Percentiles rank a stretch among this genome's conserved stretches.
These are phyloP conservation scores for Hydraecia micacea DNA, from an alignment of 2,888 invertebrate species.

Conservation along the genomic window DNA sequence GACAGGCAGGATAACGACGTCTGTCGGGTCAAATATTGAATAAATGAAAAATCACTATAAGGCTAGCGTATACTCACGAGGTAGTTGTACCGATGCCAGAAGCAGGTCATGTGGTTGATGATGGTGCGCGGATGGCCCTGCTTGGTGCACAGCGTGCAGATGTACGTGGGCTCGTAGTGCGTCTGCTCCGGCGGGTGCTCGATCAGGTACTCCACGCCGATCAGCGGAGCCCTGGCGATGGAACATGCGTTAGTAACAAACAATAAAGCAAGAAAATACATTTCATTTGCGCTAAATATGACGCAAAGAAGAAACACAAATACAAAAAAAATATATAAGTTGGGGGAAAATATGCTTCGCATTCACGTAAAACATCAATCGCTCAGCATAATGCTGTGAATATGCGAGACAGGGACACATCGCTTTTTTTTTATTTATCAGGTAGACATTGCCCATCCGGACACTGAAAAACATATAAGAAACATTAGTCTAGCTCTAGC, in stretches of 20 bases:
- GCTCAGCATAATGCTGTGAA: background rate
- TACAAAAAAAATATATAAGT: background rate
- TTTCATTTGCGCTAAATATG: background rate
- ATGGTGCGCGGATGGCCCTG: constrained; percentile 95
- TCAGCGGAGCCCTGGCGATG: constrained; percentile 84
- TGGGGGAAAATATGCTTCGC: background rate
- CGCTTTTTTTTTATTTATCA: background rate
- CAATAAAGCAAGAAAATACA: background rate
- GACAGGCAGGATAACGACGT: background rate
- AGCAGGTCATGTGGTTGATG: constrained; percentile 94
- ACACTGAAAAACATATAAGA: background rate
- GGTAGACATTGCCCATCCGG: background rate
- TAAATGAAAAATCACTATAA: background rate
- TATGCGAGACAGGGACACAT: background rate
- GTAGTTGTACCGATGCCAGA: constrained; percentile 94
- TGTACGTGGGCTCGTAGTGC: constrained; percentile 93
- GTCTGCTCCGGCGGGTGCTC: constrained; percentile 92
- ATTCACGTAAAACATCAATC: background rate
- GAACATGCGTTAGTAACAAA: background rate
- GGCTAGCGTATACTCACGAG: constrained; percentile 85
- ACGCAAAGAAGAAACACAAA: background rate
- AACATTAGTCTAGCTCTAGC: background rate
- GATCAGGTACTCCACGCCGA: constrained; percentile 95
- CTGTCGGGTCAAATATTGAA: background rate
- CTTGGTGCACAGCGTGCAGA: constrained; percentile 94